These are phyloP conservation scores for Clepsis dumicolana DNA, from an alignment of 2,888 invertebrate species.

Conservation along the genomic window DNA sequence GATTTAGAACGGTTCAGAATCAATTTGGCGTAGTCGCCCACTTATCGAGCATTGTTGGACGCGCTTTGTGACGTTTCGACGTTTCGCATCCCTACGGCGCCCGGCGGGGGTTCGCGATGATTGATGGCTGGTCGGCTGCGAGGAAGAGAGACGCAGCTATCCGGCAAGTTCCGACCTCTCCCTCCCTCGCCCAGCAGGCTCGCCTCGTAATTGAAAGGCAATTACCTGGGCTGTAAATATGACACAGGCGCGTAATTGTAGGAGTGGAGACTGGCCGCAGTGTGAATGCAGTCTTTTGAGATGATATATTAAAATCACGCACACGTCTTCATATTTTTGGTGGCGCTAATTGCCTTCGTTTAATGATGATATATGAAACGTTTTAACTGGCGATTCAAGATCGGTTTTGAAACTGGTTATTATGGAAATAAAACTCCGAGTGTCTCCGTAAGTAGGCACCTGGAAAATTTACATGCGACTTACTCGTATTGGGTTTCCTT, in stretches of 20 bases:
- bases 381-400: constrained; percentile 1
- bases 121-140: constrained; percentile 82
- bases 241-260: constrained; percentile 86
- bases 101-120: constrained; percentile 83
- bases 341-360: constrained; percentile 41
- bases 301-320: constrained; percentile 79
- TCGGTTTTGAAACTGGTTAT: constrained; percentile 21
- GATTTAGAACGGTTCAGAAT: constrained; percentile 72
- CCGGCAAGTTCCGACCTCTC: constrained; percentile 57
- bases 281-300: constrained; percentile 71
- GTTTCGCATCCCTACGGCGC: constrained; percentile 81
- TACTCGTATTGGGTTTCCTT: constrained; percentile 34
- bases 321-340: constrained; percentile 58
- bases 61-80: constrained; percentile 77
- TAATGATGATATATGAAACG: constrained; percentile 36
- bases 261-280: constrained; percentile 78
- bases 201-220: constrained; percentile 85
- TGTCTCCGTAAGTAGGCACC: constrained; percentile 3
- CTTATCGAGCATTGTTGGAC: constrained; percentile 82
- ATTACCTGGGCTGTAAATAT: constrained; percentile 87
- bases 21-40: constrained; percentile 82
- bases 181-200: constrained; percentile 71
- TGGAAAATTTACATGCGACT: constrained; percentile 24
- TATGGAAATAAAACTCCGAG: constrained; percentile 14
- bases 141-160: constrained; percentile 59